Base-by-base conservation (phyloP, 2,888 invertebrate species). In the Meliscaeva auricollis region DNA sequence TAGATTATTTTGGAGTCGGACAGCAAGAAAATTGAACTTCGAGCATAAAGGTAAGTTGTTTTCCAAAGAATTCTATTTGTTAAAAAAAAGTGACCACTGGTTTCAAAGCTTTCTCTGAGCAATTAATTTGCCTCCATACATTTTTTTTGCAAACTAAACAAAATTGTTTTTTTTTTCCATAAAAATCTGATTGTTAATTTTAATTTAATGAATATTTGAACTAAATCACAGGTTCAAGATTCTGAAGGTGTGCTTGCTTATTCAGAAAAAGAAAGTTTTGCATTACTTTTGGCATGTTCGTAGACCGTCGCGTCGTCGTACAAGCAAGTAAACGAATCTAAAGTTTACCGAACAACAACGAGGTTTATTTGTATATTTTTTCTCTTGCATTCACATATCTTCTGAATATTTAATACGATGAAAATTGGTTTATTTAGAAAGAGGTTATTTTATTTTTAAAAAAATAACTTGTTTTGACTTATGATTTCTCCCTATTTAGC, bases 261-360 rank as follows among this genome's bases (percentile, higher is more conserved):
- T 52, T n/a, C 4, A 30, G n/a, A 60, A 62, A 64, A 66, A 84
- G 84, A 84, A 84, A 84, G 84, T 84, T 84, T 84, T 62, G 79
- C 79, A 75, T 52, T 77, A 44, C 38, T 50, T 64, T 79, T 48
- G 48, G 74, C 50, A 32, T 66, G 35, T 46, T 64, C 13, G 17
- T 48, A 8, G 20, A 17, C n/a, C n/a, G n/a, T n/a, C n/a, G n/a
- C n/a, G n/a, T n/a, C n/a, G n/a, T 48, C 17, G 20, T 35, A n/a
- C 15, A 26, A 41, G 26, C 26, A 3, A 11, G 15, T 13, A 30
- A 30, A 48, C 8, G 58, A 72, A 8, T 17, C 32, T n/a, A 22
- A 22, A 78, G 78, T 64, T 83, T 83, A 69, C 50, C 68, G 41
- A 60, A 15, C 46, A 46, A 32, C 56, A 32, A 56, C 11, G 17